Base-by-base conservation (phyloP, 2,797 vertebrate species). In the Rhadinocentrus ornatus region DNA sequence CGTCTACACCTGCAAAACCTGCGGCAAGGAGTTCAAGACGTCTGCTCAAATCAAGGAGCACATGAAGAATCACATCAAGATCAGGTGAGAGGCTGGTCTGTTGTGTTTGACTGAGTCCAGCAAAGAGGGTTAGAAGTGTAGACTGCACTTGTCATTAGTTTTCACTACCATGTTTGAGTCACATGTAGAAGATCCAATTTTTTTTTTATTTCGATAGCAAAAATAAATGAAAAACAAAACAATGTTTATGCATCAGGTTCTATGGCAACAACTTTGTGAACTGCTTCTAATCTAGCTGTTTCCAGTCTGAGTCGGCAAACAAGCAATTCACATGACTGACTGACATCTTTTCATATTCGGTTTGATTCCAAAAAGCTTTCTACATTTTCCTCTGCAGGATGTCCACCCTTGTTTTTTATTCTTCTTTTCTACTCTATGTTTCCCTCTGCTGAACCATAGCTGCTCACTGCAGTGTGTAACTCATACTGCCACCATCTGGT, bases 11-110 rank as follows among this genome's bases (percentile, higher is more conserved):
- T 99, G 98, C 88, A 97, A 95, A 87, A 95, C 93, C 73, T 99
- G 98, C 78, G 91, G 93, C 83, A 95, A 95, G 73, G 97, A 97
- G 86, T 96, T 97, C 80, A 95, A 95, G 77, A 94, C 94, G 0
- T 89, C 95, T 0, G 86, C 91, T 1, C 95, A 96, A 83, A 94
- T 99, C 61, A 97, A 95, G 90, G 97, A 99, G 58, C 98, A 99
- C 88, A 95, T 94, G 93, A 98, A 95, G 94, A 95, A 91, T 50
- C 98, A 99, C 57, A 88, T 93, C 75, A 98, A 96, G 92, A 95
- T 96, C 84, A 98, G 97, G 98, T 95, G 54, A 73, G 85, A 5
- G 11, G 27, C 24, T 3, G 15, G 13, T 34, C 11, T 31, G 41
- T 48, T 62, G 26, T n/a, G 5, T 29, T 22, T 35, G 37, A 13